These are phyloP conservation scores for Eupithecia subfuscata DNA, from an alignment of 2,888 invertebrate species.

Conservation along the genomic window DNA sequence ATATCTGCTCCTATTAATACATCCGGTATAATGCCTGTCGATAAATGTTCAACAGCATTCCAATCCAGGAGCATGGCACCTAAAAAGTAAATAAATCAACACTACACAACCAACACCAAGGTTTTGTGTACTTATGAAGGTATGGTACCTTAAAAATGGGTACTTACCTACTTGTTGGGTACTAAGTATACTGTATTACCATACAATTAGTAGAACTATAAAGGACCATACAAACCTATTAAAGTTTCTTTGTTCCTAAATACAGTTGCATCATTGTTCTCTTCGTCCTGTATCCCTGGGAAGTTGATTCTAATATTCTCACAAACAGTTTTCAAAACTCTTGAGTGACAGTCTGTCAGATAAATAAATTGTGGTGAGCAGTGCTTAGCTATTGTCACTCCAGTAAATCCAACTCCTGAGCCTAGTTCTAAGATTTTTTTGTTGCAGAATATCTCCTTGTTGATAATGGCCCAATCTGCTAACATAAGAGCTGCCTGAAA, in stretches of 20 bases:
- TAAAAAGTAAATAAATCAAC: constrained; percentile 46
- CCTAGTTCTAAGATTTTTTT: constrained; percentile 89
- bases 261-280: constrained; percentile 35
- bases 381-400: constrained; percentile 84
- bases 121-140: not conserved
- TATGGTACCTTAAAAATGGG: not conserved
- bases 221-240: constrained; percentile 51
- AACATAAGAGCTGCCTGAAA: constrained; percentile 87
- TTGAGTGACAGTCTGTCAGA: constrained; percentile 88
- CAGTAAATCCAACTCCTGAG: constrained; percentile 90
- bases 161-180: constrained; percentile 9
- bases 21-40: constrained; percentile 60
- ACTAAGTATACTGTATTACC: not conserved
- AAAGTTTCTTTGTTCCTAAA: constrained; percentile 47
- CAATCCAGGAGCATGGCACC: constrained; percentile 69
- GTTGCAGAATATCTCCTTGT: constrained; percentile 76
- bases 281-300: constrained; percentile 44
- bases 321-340: constrained; percentile 85
- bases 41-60: constrained; percentile 58
- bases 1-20: constrained; percentile 76
- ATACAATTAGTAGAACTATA: not conserved
- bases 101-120: not conserved
- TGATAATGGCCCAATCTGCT: constrained; percentile 87
- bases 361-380: constrained; percentile 82
- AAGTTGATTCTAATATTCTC: constrained; percentile 87